These are phyloP conservation scores for Diadema setosum DNA, from an alignment of 35 echinoderm and acorn worm genomes.

Conservation along the genomic window DNA sequence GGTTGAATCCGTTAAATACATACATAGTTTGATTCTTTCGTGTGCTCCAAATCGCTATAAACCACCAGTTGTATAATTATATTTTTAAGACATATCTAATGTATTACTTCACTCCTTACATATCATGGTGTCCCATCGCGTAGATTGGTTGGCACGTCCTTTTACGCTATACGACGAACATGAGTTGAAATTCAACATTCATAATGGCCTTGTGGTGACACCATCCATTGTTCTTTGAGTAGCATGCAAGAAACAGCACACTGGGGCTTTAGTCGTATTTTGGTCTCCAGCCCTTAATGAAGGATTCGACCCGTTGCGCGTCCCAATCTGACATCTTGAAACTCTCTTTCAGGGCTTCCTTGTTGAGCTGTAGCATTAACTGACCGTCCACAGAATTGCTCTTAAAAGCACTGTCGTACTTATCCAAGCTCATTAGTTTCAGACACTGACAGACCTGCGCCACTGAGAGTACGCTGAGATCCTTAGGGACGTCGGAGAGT, in stretches of 20 bases:
- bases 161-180: no score
- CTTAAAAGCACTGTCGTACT: conserved; percentile 61
- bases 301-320: conserved; percentile 39
- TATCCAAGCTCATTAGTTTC: conserved; percentile 60
- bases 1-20: no score
- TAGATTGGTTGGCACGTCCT: no score
- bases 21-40: no score
- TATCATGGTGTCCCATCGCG: no score
- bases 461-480: conserved; percentile 53
- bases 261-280: neutral
- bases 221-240: neutral
- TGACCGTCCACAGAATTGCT: conserved; percentile 73
- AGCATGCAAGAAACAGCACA: neutral
- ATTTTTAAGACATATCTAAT: no score
- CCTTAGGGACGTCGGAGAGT: conserved; percentile 36
- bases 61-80: no score
- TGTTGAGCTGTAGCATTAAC: conserved; percentile 55
- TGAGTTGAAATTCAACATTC: no score
- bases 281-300: conserved; percentile 48
- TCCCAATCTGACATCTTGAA: conserved; percentile 51
- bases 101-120: no score
- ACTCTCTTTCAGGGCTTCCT: conserved; percentile 65
- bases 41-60: no score
- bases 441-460: conserved; percentile 69
- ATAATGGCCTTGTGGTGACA: no score